These are phyloP conservation scores for Zosterops borbonicus DNA, from an alignment of 2,113 vertebrate genomes.

Conservation along the genomic window DNA sequence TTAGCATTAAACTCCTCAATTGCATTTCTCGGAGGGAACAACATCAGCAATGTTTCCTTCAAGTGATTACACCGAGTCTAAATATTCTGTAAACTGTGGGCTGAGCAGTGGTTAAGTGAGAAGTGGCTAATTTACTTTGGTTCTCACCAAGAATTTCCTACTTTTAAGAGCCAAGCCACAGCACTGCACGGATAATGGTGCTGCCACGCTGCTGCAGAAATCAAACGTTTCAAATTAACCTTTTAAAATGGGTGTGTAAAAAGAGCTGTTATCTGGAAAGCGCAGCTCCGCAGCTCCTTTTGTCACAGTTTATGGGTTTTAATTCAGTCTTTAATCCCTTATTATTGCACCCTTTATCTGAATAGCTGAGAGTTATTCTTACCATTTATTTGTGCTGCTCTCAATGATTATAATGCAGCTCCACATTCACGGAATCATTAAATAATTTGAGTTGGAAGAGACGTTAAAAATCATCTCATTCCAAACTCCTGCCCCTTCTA, in stretches of 20 bases:
- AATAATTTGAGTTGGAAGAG: background rate
- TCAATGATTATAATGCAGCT: background rate
- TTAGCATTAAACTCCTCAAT: background rate
- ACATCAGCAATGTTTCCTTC: background rate
- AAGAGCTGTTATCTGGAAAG: background rate
- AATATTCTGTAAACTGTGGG: conserved; percentile 37
- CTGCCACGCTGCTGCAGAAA: background rate
- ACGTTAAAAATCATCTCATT: background rate
- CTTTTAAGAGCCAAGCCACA: background rate
- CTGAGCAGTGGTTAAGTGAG: conserved; percentile 3
- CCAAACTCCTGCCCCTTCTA: background rate
- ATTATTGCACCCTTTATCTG: background rate
- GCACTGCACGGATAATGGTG: background rate
- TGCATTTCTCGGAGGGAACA: background rate
- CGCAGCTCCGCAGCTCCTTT: background rate
- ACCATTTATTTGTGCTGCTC: background rate
- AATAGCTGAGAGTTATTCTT: background rate
- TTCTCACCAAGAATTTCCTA: background rate
- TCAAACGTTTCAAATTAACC: background rate
- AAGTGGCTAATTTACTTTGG: conserved; percentile 34
- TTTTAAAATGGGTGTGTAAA: background rate
- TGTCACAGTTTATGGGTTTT: background rate
- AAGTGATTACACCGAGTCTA: background rate
- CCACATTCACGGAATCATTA: background rate
- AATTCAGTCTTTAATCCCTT: background rate